Conservation (phyloP, 1,140 invertebrate species). For the Magallana ariakensis region DNA sequence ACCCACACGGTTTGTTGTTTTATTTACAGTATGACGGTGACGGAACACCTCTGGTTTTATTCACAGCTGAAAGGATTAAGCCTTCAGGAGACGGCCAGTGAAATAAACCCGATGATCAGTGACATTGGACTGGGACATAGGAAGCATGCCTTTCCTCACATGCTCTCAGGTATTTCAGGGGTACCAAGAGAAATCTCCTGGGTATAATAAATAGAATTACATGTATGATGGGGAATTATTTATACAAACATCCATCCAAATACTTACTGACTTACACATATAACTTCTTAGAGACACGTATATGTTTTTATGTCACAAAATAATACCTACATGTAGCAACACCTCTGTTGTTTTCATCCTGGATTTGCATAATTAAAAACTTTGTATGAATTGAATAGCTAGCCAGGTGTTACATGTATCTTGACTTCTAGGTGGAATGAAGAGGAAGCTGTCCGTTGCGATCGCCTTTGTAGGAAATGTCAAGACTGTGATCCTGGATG, state of each 20-base stretch:
- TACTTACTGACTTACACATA: too few species aligned
- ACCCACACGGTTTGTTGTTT: background rate
- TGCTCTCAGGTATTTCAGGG: constrained; percentile 83
- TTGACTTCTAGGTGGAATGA: constrained; percentile 81
- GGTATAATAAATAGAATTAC: too few species aligned
- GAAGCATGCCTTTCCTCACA: constrained; percentile 80
- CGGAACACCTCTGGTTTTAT: constrained; percentile 81
- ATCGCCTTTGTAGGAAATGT: constrained; percentile 83
- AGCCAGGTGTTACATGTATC: too few species aligned
- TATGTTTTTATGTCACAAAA: background rate
- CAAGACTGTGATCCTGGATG: constrained; percentile 81
- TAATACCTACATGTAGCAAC: too few species aligned
- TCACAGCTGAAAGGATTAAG: constrained; percentile 78
- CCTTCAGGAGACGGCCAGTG: constrained; percentile 71
- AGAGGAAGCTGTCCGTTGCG: constrained; percentile 83
- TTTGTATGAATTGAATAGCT: too few species aligned
- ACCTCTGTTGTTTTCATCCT: too few species aligned
- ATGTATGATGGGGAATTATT: too few species aligned
- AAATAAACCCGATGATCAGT: constrained; percentile 75
- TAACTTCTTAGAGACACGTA: constrained; percentile 7
- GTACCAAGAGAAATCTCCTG: too few species aligned
- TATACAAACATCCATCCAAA: too few species aligned
- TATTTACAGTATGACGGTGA: constrained; percentile 78
- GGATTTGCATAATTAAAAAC: too few species aligned
- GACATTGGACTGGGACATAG: constrained; percentile 83